These are phyloP conservation scores for Bothrops jararaca DNA, from an alignment of 2,113 vertebrate species.

Conservation along the genomic window DNA sequence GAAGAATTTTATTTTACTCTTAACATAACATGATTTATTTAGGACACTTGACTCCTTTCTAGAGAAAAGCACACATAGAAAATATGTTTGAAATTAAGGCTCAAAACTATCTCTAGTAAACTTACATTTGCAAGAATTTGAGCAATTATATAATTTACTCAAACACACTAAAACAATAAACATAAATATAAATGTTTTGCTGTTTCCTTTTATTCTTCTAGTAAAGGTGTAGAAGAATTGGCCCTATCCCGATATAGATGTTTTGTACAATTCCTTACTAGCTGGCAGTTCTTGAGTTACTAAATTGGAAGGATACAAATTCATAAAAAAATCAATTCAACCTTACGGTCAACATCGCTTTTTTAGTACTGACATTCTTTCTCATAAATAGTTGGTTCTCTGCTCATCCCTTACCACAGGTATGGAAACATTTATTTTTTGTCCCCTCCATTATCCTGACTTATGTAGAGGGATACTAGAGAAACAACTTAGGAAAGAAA, in stretches of 20 bases:
- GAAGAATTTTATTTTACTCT: neutral
- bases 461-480: neutral
- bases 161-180: neutral
- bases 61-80: neutral
- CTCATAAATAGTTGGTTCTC: neutral
- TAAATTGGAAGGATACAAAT: neutral
- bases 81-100: neutral
- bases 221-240: neutral
- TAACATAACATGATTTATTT: neutral
- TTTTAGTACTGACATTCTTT: neutral
- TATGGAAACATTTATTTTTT: neutral
- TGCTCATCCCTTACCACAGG: neutral
- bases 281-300: neutral
- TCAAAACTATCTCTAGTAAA: neutral
- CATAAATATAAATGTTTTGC: neutral
- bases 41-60: neutral
- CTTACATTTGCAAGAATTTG: neutral
- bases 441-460: neutral
- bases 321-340: rapidly evolving
- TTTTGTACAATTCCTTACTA: neutral
- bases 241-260: neutral
- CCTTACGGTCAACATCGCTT: neutral
- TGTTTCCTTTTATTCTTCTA: neutral
- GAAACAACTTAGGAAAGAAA: neutral
- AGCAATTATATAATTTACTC: neutral